These are phyloP conservation scores for Acestrorhynchus altus DNA, from an alignment of 2,797 vertebrate species.

Conservation along the genomic window DNA sequence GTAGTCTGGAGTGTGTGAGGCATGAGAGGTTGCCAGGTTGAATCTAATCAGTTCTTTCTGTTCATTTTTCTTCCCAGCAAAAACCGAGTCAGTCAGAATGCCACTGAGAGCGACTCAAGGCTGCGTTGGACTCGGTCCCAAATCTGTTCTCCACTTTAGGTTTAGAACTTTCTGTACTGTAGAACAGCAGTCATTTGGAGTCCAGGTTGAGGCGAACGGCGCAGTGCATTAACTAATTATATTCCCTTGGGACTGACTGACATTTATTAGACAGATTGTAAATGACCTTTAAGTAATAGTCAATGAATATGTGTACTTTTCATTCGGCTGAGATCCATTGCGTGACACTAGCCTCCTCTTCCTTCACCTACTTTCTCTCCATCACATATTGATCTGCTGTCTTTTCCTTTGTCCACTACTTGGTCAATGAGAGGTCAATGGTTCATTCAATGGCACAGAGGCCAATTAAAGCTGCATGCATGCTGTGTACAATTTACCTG, in stretches of 20 bases:
- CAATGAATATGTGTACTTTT: constrained; percentile 1
- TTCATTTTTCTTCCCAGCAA: no score
- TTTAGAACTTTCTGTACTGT: neutral
- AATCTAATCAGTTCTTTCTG: no score
- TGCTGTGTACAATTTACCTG: neutral
- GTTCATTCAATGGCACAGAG: constrained; percentile 22
- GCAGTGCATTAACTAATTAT: constrained; percentile 6
- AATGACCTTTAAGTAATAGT: constrained; percentile 4
- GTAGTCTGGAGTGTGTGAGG: no score
- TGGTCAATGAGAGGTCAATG: constrained; percentile 18
- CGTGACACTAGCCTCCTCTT: neutral
- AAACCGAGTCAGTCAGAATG: no score
- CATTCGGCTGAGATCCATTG: constrained; percentile 15
- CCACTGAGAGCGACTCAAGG: no score
- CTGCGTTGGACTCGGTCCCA: no score
- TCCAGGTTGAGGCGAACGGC: neutral
- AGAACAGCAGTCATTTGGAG: neutral
- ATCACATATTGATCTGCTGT: constrained; percentile 18
- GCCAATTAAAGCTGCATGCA: neutral
- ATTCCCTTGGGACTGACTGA: neutral
- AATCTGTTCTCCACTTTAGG: neutral
- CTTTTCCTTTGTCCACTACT: neutral
- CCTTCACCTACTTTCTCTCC: neutral
- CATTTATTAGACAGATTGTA: constrained; percentile 8
- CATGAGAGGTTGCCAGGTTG: no score